phyloP scores from a whole-genome alignment of 2,797 vertebrate genomes.

The Furcifer pardalis region DNA sequence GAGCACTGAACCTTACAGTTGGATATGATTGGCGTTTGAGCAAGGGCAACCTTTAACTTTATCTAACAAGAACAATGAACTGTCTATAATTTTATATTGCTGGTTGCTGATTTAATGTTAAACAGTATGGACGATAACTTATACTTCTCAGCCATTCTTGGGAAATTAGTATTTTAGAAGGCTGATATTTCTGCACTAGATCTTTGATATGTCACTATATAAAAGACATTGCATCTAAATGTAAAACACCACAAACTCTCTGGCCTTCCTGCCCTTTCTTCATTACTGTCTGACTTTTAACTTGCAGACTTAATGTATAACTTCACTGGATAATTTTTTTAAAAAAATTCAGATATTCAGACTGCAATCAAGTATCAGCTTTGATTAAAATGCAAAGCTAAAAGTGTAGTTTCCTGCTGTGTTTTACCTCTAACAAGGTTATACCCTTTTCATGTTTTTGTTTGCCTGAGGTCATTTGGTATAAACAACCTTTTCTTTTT shows the following conservation, averaged over 20 bases:
- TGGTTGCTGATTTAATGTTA: background rate
- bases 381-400: constrained; percentile 48
- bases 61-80: too few species aligned
- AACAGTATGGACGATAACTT: background rate
- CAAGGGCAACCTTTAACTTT: too few species aligned
- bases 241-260: constrained; percentile 61
- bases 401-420: constrained; percentile 38
- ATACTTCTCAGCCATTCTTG: background rate
- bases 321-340: constrained; percentile 58
- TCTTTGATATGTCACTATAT: constrained; percentile 61
- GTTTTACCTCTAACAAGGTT: constrained; percentile 19
- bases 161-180: constrained; percentile 57
- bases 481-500: background rate
- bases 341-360: constrained; percentile 56
- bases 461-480: constrained; percentile 13
- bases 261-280: constrained; percentile 53
- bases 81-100: background rate
- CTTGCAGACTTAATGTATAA: constrained; percentile 65
- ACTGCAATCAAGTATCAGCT: constrained; percentile 49
- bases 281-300: constrained; percentile 54
- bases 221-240: constrained; percentile 68
- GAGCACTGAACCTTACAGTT: too few species aligned
- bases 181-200: constrained; percentile 65
- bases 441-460: constrained; percentile 7
- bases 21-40: too few species aligned